Evolutionary conservation across 2,113 vertebrate genomes (phyloP), one percentile per base, ranked within the genome.

Genomic region (Oncorhynchus gorbuscha): DNA sequence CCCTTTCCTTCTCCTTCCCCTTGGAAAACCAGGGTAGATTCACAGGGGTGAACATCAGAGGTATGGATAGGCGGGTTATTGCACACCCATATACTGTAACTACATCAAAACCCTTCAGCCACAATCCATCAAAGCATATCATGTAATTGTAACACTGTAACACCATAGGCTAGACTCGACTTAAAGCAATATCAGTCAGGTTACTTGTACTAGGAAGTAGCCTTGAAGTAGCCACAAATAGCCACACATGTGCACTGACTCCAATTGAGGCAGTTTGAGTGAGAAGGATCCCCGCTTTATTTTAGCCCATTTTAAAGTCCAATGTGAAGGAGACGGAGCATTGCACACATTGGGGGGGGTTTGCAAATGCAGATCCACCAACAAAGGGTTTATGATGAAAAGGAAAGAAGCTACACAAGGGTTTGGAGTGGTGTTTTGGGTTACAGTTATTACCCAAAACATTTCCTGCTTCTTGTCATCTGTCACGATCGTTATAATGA

Each of bases 1-100:
- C 97, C 72, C 86, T 85, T 75, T 98, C 96, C 89, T 97, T 99
- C 82, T 71, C 95, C 88, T 98, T 99, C 28, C 90, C 92, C 97
- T 99, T 95, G 59, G 79, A 91, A 86, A 85, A 83, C 85, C 81
- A 88, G 39, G 83, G 30, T 62, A 88, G 81, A 82, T 83, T 83
- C 70, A 49, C 79, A 35, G 20, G 18, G 9, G 45, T 84, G 61
- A 85, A 45, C 68, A 69, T 69, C 5, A n/a, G 68, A 9, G 39
- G 39, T 6, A 39, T 9, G 39, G 39, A 9, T 9, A 39, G 39
- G 39, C 8, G 9, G 8, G 39, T 39, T 39, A 39, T 9, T 39
- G 32, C 8, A 9, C n/a, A 61, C 59, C 7, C 18, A 9, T 9
- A 39, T 39, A 39, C 59, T 61, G n/a, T 22, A n/a, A 61, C 59